These are phyloP conservation scores for Tenthredo livida DNA, from an alignment of 2,888 invertebrate genomes.

Conservation along the genomic window DNA sequence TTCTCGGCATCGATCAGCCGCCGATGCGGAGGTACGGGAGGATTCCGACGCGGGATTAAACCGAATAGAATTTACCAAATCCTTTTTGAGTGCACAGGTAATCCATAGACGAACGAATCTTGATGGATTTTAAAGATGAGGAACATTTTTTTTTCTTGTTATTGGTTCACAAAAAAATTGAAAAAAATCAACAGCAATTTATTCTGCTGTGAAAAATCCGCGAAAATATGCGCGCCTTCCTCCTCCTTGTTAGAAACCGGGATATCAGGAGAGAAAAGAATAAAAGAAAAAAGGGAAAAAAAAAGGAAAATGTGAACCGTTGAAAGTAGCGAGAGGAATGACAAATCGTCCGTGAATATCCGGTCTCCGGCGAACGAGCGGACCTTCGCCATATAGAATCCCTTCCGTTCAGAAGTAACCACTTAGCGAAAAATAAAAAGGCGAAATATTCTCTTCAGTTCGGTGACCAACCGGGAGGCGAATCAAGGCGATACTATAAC, in stretches of 20 bases:
- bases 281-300: background rate
- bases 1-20: conserved; percentile 34
- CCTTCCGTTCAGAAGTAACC: conserved; percentile 41
- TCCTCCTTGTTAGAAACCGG: background rate
- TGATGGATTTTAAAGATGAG: conserved; percentile 26
- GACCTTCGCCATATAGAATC: background rate
- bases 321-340: conserved; percentile 27
- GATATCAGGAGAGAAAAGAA: background rate
- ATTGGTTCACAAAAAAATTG: background rate
- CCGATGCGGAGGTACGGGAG: background rate
- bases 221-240: too few species aligned
- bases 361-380: conserved; percentile 9
- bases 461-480: background rate
- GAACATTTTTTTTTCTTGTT: background rate
- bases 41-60: conserved; percentile 44
- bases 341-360: conserved; percentile 45
- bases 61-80: conserved; percentile 44
- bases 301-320: background rate
- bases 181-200: background rate
- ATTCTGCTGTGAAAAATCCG: too few species aligned
- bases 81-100: conserved; percentile 16
- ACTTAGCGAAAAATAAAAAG: conserved; percentile 53
- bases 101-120: background rate
- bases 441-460: conserved; percentile 45
- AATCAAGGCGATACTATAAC: background rate